These are phyloP conservation scores for Sebastes ruberrimus DNA, from an alignment of 2,797 vertebrate species.

Conservation along the genomic window DNA sequence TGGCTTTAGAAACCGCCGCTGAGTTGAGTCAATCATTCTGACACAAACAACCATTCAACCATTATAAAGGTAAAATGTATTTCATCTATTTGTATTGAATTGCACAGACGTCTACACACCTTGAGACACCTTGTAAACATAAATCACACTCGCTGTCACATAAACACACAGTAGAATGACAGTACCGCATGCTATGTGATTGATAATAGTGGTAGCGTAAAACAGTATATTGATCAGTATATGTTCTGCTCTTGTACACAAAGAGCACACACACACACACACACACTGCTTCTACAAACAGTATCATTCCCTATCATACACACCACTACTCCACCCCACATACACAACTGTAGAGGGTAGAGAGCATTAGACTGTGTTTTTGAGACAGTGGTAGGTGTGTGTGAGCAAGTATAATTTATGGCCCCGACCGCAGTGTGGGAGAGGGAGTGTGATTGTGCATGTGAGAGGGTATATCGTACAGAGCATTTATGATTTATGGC, in stretches of 20 bases:
- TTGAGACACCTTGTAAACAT: conserved; percentile 22
- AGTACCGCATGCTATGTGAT: conserved; percentile 23
- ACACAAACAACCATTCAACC: conserved; percentile 11
- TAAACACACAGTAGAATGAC: conserved; percentile 11
- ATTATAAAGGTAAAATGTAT: conserved; percentile 8
- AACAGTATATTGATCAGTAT: conserved; percentile 48
- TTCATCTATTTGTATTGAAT: conserved; percentile 12
- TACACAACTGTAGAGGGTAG: background rate
- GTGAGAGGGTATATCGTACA: background rate
- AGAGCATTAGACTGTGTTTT: background rate
- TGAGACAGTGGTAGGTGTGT: background rate
- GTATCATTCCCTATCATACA: background rate
- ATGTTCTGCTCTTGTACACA: background rate
- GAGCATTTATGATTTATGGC: conserved; percentile 44
- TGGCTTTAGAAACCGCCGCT: background rate
- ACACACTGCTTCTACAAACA: background rate
- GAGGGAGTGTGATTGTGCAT: background rate
- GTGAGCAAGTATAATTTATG: conserved; percentile 20
- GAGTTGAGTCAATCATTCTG: conserved; percentile 11
- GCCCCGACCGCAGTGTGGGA: background rate
- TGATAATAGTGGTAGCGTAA: conserved; percentile 15
- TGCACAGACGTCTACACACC: conserved; percentile 7
- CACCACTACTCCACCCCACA: background rate
- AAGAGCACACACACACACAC: background rate
- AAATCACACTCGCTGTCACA: conserved; percentile 38